Evolutionary conservation across 2,888 invertebrate species (phyloP).

Genomic region (Tortrix viridana): DNA sequence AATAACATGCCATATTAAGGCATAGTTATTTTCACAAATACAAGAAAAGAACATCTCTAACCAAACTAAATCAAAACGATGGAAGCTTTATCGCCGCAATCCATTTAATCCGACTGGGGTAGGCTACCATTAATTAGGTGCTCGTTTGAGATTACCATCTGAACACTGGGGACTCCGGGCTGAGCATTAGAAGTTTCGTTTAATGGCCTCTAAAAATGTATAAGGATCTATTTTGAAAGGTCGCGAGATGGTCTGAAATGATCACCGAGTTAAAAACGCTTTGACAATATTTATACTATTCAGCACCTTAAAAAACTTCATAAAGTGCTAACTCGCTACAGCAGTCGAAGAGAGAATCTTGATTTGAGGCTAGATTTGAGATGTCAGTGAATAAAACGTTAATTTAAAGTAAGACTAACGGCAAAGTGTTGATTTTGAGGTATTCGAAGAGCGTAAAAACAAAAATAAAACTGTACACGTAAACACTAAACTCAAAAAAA

Average conservation of each 20-base stretch:
- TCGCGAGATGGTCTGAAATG: background rate
- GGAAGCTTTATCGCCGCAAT: slow-evolving; percentile 26
- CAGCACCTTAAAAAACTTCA: no score
- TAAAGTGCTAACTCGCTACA: no score
- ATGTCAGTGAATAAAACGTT: no score
- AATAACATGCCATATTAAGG: background rate
- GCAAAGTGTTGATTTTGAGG: no score
- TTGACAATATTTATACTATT: no score
- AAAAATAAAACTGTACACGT: no score
- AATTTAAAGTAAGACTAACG: no score
- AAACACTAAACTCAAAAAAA: no score
- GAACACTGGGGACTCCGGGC: slow-evolving; percentile 15
- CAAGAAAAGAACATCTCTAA: slow-evolving; percentile 9
- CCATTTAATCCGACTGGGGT: slow-evolving; percentile 24
- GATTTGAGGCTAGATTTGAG: no score
- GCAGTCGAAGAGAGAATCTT: no score
- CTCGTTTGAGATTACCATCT: slow-evolving; percentile 31
- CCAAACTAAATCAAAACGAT: slow-evolving; percentile 26
- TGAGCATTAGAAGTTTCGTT: slow-evolving; percentile 13
- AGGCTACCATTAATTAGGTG: slow-evolving; percentile 31
- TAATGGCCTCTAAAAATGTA: slow-evolving; percentile 16
- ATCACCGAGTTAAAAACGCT: background rate
- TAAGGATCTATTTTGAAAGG: background rate
- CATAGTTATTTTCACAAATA: background rate
- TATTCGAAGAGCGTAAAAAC: no score